phyloP scores from a whole-genome alignment of 2,888 invertebrate genomes.

The Rambutsinella grinnellia region DNA sequence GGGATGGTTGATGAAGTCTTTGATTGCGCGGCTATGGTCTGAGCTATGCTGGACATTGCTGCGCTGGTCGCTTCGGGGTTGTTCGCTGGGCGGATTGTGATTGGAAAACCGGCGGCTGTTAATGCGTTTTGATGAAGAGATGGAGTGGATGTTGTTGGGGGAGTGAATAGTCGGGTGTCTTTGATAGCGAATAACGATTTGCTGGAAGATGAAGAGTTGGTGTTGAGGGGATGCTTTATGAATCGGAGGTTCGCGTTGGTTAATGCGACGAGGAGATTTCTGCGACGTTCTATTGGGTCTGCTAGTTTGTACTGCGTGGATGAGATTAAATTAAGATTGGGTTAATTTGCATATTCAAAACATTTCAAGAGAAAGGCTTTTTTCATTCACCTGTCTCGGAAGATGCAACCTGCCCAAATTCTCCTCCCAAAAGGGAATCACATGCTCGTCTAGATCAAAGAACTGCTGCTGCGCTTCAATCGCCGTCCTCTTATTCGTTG shows the following conservation, averaged over 20 bases:
- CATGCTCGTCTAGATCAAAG: constrained; percentile 62
- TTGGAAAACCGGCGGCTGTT: constrained; percentile 43
- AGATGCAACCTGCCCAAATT: constrained; percentile 59
- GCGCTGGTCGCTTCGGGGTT: constrained; percentile 42
- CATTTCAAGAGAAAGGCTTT: background rate
- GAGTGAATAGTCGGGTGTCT: background rate
- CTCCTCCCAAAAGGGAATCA: constrained; percentile 62
- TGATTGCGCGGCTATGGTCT: constrained; percentile 41
- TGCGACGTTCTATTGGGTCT: constrained; percentile 44
- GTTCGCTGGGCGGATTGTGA: constrained; percentile 21
- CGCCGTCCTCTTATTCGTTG: constrained; percentile 37
- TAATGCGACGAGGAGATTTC: constrained; percentile 53
- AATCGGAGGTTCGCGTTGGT: constrained; percentile 61
- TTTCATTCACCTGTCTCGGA: constrained; percentile 63
- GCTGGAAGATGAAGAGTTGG: background rate
- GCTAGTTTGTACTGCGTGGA: constrained; percentile 62
- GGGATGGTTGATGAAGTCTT: background rate
- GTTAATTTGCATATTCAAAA: background rate
- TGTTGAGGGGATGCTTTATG: constrained; percentile 43
- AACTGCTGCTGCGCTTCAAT: no score
- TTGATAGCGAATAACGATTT: constrained; percentile 24
- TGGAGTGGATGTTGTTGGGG: background rate
- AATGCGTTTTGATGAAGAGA: constrained; percentile 4
- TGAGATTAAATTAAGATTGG: constrained; percentile 1
- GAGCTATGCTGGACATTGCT: constrained; percentile 44